Evolutionary conservation across 2,888 invertebrate genomes (phyloP).

Genomic region (Lampropteryx suffumata): DNA sequence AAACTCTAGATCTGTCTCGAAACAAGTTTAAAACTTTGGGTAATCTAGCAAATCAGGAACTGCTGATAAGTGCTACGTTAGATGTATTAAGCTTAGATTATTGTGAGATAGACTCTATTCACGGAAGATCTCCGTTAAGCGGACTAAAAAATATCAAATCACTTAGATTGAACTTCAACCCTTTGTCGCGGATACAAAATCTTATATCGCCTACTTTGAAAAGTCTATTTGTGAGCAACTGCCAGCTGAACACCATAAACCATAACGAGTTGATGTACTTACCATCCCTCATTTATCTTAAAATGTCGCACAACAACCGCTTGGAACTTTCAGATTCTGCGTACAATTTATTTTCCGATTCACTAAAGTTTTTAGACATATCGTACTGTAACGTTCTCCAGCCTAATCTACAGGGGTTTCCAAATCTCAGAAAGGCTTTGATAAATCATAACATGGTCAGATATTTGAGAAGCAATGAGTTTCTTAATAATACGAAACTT

Average conservation of each 20-base stretch:
- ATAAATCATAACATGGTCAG: conserved; percentile 86
- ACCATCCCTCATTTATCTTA: conserved; percentile 82
- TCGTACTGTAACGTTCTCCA: conserved; percentile 84
- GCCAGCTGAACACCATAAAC: conserved; percentile 77
- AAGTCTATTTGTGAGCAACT: conserved; percentile 82
- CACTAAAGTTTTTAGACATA: conserved; percentile 82
- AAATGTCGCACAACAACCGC: conserved; percentile 84
- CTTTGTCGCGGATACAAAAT: conserved; percentile 66
- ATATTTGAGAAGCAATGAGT: conserved; percentile 81
- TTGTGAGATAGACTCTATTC: conserved; percentile 83
- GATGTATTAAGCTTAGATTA: conserved; percentile 83
- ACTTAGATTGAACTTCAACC: conserved; percentile 80
- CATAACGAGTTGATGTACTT: conserved; percentile 81
- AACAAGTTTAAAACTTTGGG: conserved; percentile 83
- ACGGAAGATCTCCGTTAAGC: conserved; percentile 73
- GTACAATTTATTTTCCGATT: conserved; percentile 70
- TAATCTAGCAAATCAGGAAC: conserved; percentile 70
- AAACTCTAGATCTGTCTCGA: conserved; percentile 84
- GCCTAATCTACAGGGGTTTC: conserved; percentile 84
- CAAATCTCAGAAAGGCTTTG: conserved; percentile 81
- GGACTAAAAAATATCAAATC: conserved; percentile 79
- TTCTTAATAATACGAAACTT: conserved; percentile 84
- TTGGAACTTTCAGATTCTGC: conserved; percentile 70
- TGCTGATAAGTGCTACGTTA: conserved; percentile 83
- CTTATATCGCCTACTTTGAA: conserved; percentile 77